These are phyloP conservation scores for Trogon melanurus DNA, from an alignment of 2,113 vertebrate species.

Conservation along the genomic window DNA sequence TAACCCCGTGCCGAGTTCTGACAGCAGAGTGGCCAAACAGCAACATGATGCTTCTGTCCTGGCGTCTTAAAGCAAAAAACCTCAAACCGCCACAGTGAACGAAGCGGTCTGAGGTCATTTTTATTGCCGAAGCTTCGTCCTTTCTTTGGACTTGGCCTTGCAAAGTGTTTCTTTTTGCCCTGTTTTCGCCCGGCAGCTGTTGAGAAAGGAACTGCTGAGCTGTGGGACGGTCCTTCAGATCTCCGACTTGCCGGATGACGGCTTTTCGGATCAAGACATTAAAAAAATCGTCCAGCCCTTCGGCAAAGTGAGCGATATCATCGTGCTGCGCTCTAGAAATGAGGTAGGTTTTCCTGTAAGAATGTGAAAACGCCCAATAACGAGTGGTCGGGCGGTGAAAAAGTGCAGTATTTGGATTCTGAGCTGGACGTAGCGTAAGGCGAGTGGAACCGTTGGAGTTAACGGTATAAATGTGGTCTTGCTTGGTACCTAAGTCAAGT, in stretches of 20 bases:
- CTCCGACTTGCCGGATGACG: conserved; percentile 77
- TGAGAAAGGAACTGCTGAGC: conserved; percentile 63
- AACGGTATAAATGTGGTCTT: too few relatives aligned
- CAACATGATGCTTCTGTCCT: too few relatives aligned
- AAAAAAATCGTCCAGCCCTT: conserved; percentile 78
- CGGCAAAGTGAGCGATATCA: conserved; percentile 79
- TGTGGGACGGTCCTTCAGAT: conserved; percentile 73
- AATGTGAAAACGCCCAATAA: not conserved
- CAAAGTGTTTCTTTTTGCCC: not conserved
- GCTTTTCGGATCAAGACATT: conserved; percentile 78
- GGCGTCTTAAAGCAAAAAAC: too few relatives aligned
- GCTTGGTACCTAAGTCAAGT: too few relatives aligned
- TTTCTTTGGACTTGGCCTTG: not conserved
- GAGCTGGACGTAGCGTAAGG: too few relatives aligned
- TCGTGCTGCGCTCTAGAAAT: conserved; percentile 77
- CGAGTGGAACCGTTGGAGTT: too few relatives aligned
- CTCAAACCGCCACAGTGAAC: too few relatives aligned
- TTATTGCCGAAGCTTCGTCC: not conserved
- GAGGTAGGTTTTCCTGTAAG: conserved; percentile 66
- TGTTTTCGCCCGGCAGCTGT: not conserved
- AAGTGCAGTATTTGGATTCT: too few relatives aligned
- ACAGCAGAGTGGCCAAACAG: too few relatives aligned
- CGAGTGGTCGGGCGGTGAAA: too few relatives aligned
- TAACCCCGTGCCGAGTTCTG: not conserved
- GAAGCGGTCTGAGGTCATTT: not conserved